Evolutionary conservation across 2,113 vertebrate genomes (phyloP), one percentile per base, ranked within the genome.

Genomic region (Fregata magnificens): DNA sequence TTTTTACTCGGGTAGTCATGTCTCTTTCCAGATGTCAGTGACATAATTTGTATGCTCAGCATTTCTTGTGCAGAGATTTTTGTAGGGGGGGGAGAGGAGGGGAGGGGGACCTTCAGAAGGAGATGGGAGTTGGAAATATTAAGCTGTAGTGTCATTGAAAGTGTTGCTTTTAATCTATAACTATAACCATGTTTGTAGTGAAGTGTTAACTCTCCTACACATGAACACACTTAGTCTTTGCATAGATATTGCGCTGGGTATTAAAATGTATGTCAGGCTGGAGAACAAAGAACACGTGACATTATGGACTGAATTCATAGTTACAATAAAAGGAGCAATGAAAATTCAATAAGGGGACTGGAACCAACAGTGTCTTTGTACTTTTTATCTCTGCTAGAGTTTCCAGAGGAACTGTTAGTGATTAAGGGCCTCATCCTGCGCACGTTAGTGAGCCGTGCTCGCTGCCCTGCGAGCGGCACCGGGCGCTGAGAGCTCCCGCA

Each of bases 11-110:
- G 90, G 81, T 89, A 94, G 93, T 96, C 86, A 45, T 96, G 94
- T 96, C 97, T 97, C 91, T 97, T 98, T 98, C 97, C 96, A 98
- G 97, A 97, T 97, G 95, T 97, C 90, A 93, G 97, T 97, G 96
- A 96, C 90, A 96, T 94, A 96, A 97, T 95, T 92, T 96, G 93
- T 97, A 91, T 91, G 93, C 91, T 97, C 95, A 96, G 95, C 95
- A 58, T 88, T 95, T 95, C 87, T 93, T 38, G 58, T 40, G 66
- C 2, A 0, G 73, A 69, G 81, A 42, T 73, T 94, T 95, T 93
- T 76, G 25, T 5, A 5, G n/a, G 15, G 31, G 40, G 73, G 17
- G 26, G 10, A 11, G 11, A 15, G 18, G 19, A 38, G 55, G 59
- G 62, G 32, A 62, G 59, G 59, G 76, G 76, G 65, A 62, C 76